Base-by-base conservation (phyloP, 2,888 invertebrate species). In the Cremastinae sp. region DNA sequence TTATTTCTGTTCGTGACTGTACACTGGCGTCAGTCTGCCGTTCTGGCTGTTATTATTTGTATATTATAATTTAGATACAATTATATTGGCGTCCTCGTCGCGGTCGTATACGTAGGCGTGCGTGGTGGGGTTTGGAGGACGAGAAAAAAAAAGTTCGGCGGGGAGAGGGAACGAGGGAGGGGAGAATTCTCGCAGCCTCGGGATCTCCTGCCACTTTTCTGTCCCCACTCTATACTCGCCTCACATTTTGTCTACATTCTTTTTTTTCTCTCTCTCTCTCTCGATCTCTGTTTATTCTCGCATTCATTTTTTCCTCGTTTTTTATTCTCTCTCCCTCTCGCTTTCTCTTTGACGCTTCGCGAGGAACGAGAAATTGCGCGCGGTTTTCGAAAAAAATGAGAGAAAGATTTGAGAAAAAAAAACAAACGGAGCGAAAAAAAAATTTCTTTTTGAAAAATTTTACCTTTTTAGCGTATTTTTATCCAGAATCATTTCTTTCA, bases 31-130 rank as follows among this genome's bases (percentile, higher is more conserved):
- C 89, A 84, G 87, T 69, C 88, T 87, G 89, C 83, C 88, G 88
- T 85, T 86, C 85, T 84, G 86, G 84, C 89, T 88, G 87, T 88
- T 89, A 89, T 89, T 89, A 89, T 89, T 89, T 89, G 88, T 89
- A 89, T 89, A 89, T 89, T 89, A 88, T 89, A 88, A 89, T 89
- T 88, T 88, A 89, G 88, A 89, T 87, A 89, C 87, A 89, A 89
- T 89, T 89, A 89, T 89, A 88, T 89, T 77, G 76, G 81, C 74
- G 83, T 89, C 88, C 81, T 85, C 80, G 84, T 87, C 82, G 81
- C 78, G 28, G 28, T 69, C 81, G 74, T 58, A 68, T 53, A 80
- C 75, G 75, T 65, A 73, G 78, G 71, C 75, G 74, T 56, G 61
- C 28, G 55, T 72, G 75, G 68, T 22, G 72, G 68, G 75, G 43